A percentile compares a stretch with the other conserved stretches of the same genome.
phyloP scores from a whole-genome alignment of 2,113 vertebrate species.

The Thermophis baileyi region DNA sequence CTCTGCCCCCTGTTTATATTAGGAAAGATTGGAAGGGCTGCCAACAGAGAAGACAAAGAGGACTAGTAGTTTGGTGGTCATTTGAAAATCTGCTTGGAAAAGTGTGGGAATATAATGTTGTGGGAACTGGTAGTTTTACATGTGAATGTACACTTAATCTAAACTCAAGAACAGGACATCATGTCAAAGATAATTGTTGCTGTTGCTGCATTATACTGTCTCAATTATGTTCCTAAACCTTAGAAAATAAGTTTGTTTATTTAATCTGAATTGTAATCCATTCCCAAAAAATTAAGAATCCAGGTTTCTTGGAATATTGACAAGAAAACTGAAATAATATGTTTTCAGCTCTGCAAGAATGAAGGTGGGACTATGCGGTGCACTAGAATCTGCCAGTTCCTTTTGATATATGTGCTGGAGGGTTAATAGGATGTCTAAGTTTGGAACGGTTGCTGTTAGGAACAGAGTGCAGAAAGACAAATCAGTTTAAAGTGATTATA shows the following conservation, averaged over 20 bases:
- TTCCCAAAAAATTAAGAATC: not conserved
- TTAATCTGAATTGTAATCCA: not conserved
- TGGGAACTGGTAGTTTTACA: not conserved
- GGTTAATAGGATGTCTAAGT: not conserved
- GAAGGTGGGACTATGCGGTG: not conserved
- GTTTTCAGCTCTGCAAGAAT: not conserved
- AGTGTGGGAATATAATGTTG: not conserved
- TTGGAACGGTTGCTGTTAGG: not conserved
- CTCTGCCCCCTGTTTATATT: not conserved
- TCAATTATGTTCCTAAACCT: not conserved
- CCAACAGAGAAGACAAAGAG: not conserved
- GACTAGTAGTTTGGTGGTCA: not conserved
- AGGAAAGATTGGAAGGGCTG: not conserved
- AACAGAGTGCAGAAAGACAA: not conserved
- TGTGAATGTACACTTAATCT: not conserved
- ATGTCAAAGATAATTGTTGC: not conserved
- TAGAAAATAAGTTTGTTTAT: not conserved
- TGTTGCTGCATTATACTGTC: not conserved
- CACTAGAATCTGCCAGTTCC: not conserved
- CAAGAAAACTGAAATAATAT: not conserved
- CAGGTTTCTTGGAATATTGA: not conserved
- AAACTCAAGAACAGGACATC: not conserved
- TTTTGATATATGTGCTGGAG: not conserved
- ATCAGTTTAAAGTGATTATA: slow-evolving; percentile 5
- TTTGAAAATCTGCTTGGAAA: not conserved